Evolutionary conservation across 1,140 invertebrate genomes (phyloP), one percentile per base, ranked within the genome.

Genomic region (Drosophila sulfurigaster): DNA sequence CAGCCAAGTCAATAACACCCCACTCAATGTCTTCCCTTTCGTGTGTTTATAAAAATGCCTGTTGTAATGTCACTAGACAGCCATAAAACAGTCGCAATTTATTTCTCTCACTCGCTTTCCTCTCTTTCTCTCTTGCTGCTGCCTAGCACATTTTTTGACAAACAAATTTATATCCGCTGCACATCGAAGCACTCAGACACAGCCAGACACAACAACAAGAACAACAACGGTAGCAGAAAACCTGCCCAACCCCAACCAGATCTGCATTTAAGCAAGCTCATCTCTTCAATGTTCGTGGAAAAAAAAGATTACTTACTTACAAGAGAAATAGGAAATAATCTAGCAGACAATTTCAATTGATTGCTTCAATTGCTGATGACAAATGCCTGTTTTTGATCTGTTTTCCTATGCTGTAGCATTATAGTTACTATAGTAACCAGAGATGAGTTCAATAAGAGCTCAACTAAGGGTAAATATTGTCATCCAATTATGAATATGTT

Each of bases 21-120:
- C 35, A 38, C 7, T 25, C 30, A 8, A 71, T 28, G 38, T 41
- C 10, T 10, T 30, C 20, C 66, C 41, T 51, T n/a, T 15, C 11
- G 3, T 15, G 13, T 41, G 45, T 58, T 52, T 49, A 51, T 59
- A 41, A 63, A 25, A 52, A 69, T 58, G 59, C 48, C 49, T 48
- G 35, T 63, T 79, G 77, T 88, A 87, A 87, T 87, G 80, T 70
- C 82, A 78, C 82, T 68, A 87, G 82, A 87, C 82, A 73, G 77
- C 83, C 70, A 88, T 87, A 87, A 87, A 87, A 87, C 64, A 72
- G 82, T 80, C 80, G 62, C 80, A 88, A 88, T 88, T 87, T 82
- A 88, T 87, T 58, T 75, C 54, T 54, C 49, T 48, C 45, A 10
- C 35, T 51, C 49, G 20, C 20, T 25, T 3, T 1, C 16, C 3